Base-by-base conservation (phyloP, 92 coral and sea anemone species). In the Porites evermanni region DNA sequence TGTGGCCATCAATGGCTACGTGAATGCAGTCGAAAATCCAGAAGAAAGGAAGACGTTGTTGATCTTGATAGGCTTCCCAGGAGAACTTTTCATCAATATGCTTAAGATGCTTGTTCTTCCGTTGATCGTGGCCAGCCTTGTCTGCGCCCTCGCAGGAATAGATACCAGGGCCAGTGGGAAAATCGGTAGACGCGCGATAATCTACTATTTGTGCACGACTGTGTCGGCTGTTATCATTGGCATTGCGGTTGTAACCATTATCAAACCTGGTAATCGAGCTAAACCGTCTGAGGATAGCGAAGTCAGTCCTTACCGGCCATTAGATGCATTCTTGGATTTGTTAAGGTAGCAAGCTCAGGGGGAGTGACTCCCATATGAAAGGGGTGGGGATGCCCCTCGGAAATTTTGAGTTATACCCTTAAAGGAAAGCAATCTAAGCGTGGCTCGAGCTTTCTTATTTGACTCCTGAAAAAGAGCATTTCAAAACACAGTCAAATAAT, bases 241-340 rank as follows among this genome's bases (percentile, higher is more conserved):
- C 7, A 89, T 89, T 14, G 79, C 84, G 2, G 70, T 89, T 12
- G 95, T 92, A 13, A 58, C 84, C 18, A 58, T 75, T 51, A 92
- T 92, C 23, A 84, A 83, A 72, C 95, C 92, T 8, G 95, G 95
- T 12, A 75, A 82, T 11, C 79, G 76, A 7, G 77, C 77, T 14
- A 79, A 72, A 21, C 63, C 79, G 9, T 26, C 32, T 26, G 51
- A 63, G 18, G 79, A 63, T 13, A 17, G 23, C 14, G 66, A 61
- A 61, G 64, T 84, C 11, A 91, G 81, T 26, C 94, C 91, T 29
- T 90, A 87, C 80, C 91, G 98, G 19, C 93, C 94, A 23, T 87
- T 96, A 51, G 98, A 96, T 82, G 93, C 98, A 5, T 74, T 96
- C n/a, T 89, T 96, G 44, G 98, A 96, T 88, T 85, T 96, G 12